These are phyloP conservation scores for Diarsia rubi DNA, from an alignment of 2,888 invertebrate genomes.

Conservation along the genomic window DNA sequence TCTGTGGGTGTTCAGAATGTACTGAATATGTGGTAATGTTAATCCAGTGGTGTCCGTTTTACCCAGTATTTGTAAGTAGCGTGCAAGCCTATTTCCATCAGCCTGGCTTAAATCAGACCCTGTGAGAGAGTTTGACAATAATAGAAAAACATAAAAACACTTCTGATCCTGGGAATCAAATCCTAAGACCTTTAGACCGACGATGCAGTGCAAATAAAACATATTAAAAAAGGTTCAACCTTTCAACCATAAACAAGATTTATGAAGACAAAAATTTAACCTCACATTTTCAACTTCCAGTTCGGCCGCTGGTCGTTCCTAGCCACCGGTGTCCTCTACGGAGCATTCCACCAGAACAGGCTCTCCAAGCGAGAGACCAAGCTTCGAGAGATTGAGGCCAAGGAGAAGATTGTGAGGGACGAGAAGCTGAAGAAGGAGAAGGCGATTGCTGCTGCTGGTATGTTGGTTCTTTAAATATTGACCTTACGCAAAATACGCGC, in stretches of 20 bases:
- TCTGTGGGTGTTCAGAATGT: too few relatives aligned
- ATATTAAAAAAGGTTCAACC: not conserved
- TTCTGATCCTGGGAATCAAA: too few relatives aligned
- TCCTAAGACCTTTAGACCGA: too few relatives aligned
- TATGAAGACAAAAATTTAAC: not conserved
- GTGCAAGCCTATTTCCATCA: too few relatives aligned
- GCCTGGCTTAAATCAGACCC: too few relatives aligned
- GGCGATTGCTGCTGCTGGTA: constrained; percentile 91
- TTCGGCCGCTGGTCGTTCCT: constrained; percentile 96
- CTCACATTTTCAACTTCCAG: constrained; percentile 83
- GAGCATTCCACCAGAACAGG: constrained; percentile 93
- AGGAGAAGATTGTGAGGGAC: constrained; percentile 93
- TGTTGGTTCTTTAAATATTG: not conserved
- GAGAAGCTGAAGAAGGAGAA: constrained; percentile 94
- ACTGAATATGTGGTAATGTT: too few relatives aligned
- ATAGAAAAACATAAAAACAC: too few relatives aligned
- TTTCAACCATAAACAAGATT: not conserved
- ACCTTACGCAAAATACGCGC: too few relatives aligned
- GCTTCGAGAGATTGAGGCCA: constrained; percentile 92
- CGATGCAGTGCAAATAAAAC: too few relatives aligned
- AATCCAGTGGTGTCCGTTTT: too few relatives aligned
- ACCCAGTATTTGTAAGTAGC: too few relatives aligned
- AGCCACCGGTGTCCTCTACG: constrained; percentile 93
- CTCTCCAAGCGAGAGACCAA: constrained; percentile 92
- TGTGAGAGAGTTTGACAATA: too few relatives aligned